These are phyloP conservation scores for Diplosoma virens DNA, from an alignment of 23 tunicate species.

Conservation along the genomic window DNA sequence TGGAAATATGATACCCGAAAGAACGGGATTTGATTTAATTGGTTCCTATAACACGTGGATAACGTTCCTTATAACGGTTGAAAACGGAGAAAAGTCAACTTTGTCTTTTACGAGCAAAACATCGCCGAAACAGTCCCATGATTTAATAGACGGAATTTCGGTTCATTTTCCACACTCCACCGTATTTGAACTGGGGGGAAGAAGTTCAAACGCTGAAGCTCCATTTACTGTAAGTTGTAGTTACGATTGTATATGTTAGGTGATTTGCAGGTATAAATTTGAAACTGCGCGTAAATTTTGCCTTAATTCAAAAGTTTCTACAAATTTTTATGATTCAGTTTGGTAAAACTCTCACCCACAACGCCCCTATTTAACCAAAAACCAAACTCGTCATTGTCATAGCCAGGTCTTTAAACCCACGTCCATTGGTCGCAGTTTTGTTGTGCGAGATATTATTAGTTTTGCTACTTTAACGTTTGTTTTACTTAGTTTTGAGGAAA, in stretches of 20 bases:
- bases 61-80: neutral
- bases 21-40: neutral
- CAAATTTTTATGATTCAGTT: no score
- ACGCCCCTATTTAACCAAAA: no score
- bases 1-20: neutral
- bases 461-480: no score
- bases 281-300: no score
- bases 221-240: conserved; percentile 13
- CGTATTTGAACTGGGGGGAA: conserved; percentile 13
- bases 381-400: no score
- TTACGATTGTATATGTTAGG: neutral
- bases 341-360: no score
- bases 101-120: neutral
- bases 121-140: neutral
- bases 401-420: no score
- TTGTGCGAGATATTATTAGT: no score
- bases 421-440: no score
- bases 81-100: neutral
- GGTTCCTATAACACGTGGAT: conserved; percentile 19
- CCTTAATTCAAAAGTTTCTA: no score
- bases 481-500: no score
- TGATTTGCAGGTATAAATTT: no score
- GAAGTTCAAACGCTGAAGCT: neutral
- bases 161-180: neutral
- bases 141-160: neutral